Base-by-base conservation (phyloP, 2,113 vertebrate genomes). In the Heterotilapia buettikoferi region DNA sequence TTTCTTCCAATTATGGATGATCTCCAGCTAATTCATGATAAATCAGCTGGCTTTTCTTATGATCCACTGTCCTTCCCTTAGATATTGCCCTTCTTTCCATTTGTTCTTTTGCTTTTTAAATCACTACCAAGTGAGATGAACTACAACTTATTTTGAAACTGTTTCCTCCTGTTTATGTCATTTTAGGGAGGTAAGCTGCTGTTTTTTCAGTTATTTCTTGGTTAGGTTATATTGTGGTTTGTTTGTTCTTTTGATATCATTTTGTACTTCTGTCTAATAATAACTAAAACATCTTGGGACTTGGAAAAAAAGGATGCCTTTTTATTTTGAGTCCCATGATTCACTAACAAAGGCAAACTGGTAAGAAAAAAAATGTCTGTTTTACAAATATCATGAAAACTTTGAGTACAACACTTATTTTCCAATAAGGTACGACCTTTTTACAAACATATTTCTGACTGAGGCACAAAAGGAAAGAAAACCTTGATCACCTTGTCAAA, bases 401-500 rank as follows among this genome's bases (percentile, higher is more conserved):
- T 26, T 24, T 26, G 38, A 6, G 21, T 9, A 9, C 21, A 26
- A 45, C 38, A 73, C 5, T 16, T 45, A 6, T 45, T 73, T 2
- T 3, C 68, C 68, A 73, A 10, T 16, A 45, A 10, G 14, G 8
- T 18, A 1, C 9, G 8, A 73, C 40, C 63, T 71, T 24, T 14
- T 45, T 45, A 45, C 66, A 73, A 6, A 26, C n/a, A 18, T 18
- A 5, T 26, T 45, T 26, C 5, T 5, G 9, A 45, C 14, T 45
- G 40, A 2, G 21, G 21, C 21, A 16, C 38, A 73, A 0, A 8
- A 6, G 21, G 40, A 73, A 73, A 45, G 21, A 29, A 63, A 73
- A 10, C 21, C 0, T 18, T 11, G 21, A 73, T 56, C 86, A 99
- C 99, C 97, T 99, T 99, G 96, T 99, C 99, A 56, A 99, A 99